Conservation (phyloP, 2,888 invertebrate species). For the Dryobotodes eremita region DNA sequence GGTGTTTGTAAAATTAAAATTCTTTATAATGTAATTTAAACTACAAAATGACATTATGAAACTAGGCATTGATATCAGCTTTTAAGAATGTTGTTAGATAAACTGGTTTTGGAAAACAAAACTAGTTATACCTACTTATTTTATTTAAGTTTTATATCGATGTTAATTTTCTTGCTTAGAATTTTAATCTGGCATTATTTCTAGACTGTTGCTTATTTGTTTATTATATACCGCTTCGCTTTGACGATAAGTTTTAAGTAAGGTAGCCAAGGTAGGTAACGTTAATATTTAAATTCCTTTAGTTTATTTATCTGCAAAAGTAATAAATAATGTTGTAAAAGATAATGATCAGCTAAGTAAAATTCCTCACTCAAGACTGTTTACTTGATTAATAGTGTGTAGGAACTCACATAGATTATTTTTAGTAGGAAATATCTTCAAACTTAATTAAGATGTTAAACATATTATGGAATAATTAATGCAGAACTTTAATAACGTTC, state of each 20-base stretch:
- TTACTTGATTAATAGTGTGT: conserved; percentile 29
- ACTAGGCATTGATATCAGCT: too few species aligned
- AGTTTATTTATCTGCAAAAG: conserved; percentile 5
- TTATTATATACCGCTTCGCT: background rate
- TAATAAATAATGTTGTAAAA: conserved; percentile 29
- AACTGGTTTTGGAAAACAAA: background rate
- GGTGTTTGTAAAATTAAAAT: background rate
- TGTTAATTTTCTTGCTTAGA: background rate
- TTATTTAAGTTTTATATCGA: background rate
- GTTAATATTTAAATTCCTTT: background rate
- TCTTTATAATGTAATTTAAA: background rate
- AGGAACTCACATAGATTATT: conserved; percentile 14
- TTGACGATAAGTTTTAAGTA: background rate
- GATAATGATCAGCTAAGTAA: conserved; percentile 26
- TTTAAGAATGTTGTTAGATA: background rate
- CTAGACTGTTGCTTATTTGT: background rate
- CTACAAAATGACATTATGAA: background rate
- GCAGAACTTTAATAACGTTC: conserved; percentile 17
- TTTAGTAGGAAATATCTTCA: conserved; percentile 54
- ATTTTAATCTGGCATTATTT: background rate
- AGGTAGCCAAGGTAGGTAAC: background rate
- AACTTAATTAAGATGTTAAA: conserved; percentile 49
- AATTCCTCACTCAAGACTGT: conserved; percentile 21
- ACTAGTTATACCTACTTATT: too few species aligned
- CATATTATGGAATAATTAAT: conserved; percentile 23